These are phyloP conservation scores for Oceanodroma leucorhoa DNA, from an alignment of 2,797 vertebrate genomes.

Conservation along the genomic window DNA sequence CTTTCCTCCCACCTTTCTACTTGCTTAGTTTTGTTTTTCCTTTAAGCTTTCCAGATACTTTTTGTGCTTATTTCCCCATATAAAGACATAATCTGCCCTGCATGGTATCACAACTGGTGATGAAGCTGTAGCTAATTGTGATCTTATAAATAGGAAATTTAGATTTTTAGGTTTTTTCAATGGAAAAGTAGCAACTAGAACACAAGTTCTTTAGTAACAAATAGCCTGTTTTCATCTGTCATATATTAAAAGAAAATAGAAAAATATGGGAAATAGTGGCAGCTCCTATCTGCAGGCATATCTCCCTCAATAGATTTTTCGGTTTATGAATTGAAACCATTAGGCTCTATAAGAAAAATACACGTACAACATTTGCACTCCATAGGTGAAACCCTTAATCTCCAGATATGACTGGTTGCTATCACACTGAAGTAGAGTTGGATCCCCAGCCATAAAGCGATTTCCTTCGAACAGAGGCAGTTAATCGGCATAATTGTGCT, in stretches of 20 bases:
- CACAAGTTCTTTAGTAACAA: not conserved
- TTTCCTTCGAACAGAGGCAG: not conserved
- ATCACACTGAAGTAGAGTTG: not conserved
- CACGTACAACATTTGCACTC: rapidly evolving
- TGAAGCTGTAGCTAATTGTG: not conserved
- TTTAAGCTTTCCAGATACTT: not conserved
- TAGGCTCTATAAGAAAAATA: not conserved
- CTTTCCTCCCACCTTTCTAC: not conserved
- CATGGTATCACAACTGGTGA: not conserved
- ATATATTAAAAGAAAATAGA: not conserved
- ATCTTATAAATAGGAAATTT: not conserved
- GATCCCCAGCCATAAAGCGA: not conserved
- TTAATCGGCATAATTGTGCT: not conserved
- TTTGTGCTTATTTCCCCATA: not conserved
- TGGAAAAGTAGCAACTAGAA: not conserved
- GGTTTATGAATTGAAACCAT: not conserved
- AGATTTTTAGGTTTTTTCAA: not conserved
- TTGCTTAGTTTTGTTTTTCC: not conserved
- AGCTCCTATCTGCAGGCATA: not conserved
- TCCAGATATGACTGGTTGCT: not conserved
- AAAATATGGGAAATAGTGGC: not conserved
- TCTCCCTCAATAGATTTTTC: not conserved
- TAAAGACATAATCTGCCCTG: not conserved
- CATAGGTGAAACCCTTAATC: not conserved
- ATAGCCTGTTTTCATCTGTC: not conserved